These are phyloP conservation scores for Unio pictorum DNA, from an alignment of 2,888 invertebrate genomes.

Conservation along the genomic window DNA sequence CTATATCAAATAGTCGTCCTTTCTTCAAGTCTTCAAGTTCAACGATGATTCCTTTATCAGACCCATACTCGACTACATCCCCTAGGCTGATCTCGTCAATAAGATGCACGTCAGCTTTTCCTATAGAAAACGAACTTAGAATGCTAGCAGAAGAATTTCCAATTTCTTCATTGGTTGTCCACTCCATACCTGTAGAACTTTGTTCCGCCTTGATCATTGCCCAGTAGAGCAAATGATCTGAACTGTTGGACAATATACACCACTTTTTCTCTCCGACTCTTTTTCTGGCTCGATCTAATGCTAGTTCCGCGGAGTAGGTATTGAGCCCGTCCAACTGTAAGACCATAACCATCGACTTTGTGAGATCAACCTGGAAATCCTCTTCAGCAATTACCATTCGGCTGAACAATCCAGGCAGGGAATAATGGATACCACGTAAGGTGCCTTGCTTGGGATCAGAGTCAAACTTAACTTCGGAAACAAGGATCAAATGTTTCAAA, in stretches of 20 bases:
- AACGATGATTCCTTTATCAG: neutral
- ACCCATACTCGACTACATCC: slow-evolving; percentile 1
- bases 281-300: no score
- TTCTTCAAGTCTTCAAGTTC: neutral
- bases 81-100: neutral
- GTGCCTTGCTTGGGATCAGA: no score
- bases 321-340: slow-evolving; percentile 1
- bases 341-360: no score
- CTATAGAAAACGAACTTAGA: neutral
- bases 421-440: no score
- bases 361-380: no score
- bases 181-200: neutral
- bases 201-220: neutral
- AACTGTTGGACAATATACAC: neutral
- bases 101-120: neutral
- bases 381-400: no score
- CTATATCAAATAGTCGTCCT: slow-evolving; percentile 3
- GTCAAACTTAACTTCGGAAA: no score
- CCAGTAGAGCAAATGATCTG: slow-evolving; percentile 10
- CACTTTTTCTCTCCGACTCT: slow-evolving; percentile 9
- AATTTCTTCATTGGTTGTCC: neutral
- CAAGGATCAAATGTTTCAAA: no score
- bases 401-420: no score
- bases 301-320: no score
- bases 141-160: neutral